Conservation (phyloP, 1,140 invertebrate genomes). For the Ruditapes philippinarum region DNA sequence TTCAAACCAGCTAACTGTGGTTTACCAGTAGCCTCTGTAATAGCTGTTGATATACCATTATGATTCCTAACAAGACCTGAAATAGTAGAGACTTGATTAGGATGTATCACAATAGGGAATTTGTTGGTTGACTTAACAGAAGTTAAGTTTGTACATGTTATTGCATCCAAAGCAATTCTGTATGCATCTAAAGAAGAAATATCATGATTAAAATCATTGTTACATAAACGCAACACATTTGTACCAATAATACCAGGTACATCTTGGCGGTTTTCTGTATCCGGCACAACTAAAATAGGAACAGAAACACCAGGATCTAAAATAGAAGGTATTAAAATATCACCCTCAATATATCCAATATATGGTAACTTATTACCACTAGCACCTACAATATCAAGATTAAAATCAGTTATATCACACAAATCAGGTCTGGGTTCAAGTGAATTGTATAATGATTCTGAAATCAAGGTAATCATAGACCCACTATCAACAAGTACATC, state of each 20-base stretch:
- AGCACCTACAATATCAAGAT: not conserved
- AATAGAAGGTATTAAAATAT: not conserved
- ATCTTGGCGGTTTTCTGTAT: not conserved
- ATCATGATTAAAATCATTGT: not conserved
- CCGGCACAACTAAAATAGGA: not conserved
- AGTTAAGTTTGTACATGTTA: too few species aligned
- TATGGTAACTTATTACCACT: not conserved
- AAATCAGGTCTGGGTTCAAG: not conserved
- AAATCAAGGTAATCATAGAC: not conserved
- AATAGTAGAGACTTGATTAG: too few species aligned
- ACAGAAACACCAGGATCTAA: not conserved
- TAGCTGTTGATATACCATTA: too few species aligned
- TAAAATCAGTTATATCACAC: not conserved
- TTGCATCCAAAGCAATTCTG: too few species aligned
- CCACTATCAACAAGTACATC: constrained; percentile 3
- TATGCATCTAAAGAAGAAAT: too few species aligned
- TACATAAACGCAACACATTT: not conserved
- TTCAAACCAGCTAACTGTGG: too few species aligned
- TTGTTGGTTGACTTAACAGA: too few species aligned
- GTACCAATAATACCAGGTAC: not conserved
- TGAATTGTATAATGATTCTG: not conserved
- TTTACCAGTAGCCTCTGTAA: too few species aligned
- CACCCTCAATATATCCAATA: constrained; percentile 18
- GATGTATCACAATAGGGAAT: too few species aligned
- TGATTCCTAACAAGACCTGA: too few species aligned